Base-by-base conservation (phyloP, 2,888 invertebrate genomes). In the Hecatera dysodea region DNA sequence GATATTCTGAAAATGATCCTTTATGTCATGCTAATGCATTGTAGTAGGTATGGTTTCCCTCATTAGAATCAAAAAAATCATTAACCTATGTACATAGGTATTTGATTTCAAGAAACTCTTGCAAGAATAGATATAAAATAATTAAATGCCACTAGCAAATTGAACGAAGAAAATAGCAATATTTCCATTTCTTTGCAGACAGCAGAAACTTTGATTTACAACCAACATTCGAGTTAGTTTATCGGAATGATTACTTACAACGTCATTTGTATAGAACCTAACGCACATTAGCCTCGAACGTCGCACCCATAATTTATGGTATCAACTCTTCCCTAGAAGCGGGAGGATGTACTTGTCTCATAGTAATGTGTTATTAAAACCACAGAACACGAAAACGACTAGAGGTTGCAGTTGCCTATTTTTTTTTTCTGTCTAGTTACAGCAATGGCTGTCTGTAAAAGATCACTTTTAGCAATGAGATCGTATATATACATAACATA, bases 341-440 rank as follows among this genome's bases (percentile, higher is more conserved):
- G 53, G 62, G 68, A 81, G 86, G 86, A 84, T 81, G 72, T 81
- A 66, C 71, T 55, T 83, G 81, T 79, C 84, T 59, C 29, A 42
- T n/a, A n/a, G 55, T 64, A 75, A 75, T 71, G 65, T 76, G 76
- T 75, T 76, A 83, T 72, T 61, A 72, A 4, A 56, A 1, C 2
- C 8, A 55, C n/a, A 56, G 56, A 53, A 2, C n/a, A 11, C 4
- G 19, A 29, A 27, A 53, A 1, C 29, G 11, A 19, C 19, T 44
- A 44, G 44, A 44, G 8, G 19, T 19, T 5, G 4, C 39, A 39
- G 4, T 33, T 5, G 39, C 39, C 5, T 15, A 39, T 5, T 5
- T 39, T 5, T 5, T 39, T 5, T 0, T 15, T 39, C 2, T 39
- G 15, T 39, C 39, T 5, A 39, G 17, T 17, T 5, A 4, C 4